phyloP scores from a whole-genome alignment of 2,113 vertebrate genomes.

The Phyllostomus hastatus region DNA sequence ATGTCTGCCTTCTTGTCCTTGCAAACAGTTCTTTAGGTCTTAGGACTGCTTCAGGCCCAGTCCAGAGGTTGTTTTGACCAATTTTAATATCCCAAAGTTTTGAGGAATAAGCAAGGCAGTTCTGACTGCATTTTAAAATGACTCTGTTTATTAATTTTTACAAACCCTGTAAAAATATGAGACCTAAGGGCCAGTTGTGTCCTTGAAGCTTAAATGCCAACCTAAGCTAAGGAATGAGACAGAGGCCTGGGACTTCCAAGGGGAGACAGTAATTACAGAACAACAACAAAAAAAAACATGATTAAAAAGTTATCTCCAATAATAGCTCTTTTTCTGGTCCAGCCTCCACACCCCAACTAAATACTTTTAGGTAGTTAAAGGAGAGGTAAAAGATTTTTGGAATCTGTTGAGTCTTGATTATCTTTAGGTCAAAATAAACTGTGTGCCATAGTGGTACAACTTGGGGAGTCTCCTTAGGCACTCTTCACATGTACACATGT shows the following conservation, averaged over 20 bases:
- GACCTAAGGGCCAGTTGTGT: no score
- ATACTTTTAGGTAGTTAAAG: not conserved
- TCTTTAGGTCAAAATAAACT: not conserved
- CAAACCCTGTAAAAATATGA: not conserved
- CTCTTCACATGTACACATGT: not conserved
- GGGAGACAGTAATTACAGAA: not conserved
- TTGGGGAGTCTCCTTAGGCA: not conserved
- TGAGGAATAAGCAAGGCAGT: no score
- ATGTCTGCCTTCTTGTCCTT: not conserved
- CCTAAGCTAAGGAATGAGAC: not conserved
- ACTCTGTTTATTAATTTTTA: no score
- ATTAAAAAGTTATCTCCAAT: not conserved
- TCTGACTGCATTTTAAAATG: no score
- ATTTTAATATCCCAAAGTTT: no score
- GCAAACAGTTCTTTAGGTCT: not conserved
- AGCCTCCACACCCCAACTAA: no score
- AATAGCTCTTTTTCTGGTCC: not conserved
- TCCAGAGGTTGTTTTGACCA: no score
- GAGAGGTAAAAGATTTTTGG: not conserved
- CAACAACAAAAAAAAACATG: not conserved
- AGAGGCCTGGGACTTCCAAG: not conserved
- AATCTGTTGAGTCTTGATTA: not conserved
- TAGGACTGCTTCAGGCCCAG: no score
- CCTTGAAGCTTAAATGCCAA: not conserved
- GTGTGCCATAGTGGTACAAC: not conserved